phyloP scores from a whole-genome alignment of 1,140 invertebrate species.

The Drosophila pseudoobscura region DNA sequence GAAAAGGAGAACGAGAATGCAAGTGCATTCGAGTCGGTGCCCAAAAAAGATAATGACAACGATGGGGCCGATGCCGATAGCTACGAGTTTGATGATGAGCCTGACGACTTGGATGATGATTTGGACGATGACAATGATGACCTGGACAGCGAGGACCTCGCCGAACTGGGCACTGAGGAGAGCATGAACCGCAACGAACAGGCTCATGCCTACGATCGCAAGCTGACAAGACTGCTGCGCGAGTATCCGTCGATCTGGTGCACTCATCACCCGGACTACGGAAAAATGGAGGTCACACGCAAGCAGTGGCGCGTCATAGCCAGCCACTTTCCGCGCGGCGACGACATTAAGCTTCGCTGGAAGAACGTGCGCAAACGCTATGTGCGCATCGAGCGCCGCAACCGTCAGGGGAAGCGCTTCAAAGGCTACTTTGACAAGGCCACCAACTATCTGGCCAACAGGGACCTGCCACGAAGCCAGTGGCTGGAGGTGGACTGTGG shows the following conservation, averaged over 20 bases:
- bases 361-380: conserved; percentile 77
- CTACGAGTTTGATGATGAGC: conserved; percentile 29
- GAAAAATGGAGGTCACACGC: conserved; percentile 70
- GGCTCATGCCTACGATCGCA: conserved; percentile 74
- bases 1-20: conserved; percentile 13
- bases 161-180: conserved; percentile 60
- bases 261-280: conserved; percentile 74
- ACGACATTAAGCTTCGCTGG: conserved; percentile 75
- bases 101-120: conserved; percentile 42
- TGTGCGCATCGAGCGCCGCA: conserved; percentile 68
- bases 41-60: conserved; percentile 33
- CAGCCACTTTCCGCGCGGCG: conserved; percentile 70
- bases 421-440: conserved; percentile 81
- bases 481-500: conserved; percentile 71
- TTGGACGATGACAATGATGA: conserved; percentile 55
- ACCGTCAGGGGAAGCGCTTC: conserved; percentile 72
- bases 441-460: conserved; percentile 75
- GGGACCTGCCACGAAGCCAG: conserved; percentile 60
- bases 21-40: too few relatives aligned
- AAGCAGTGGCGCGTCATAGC: conserved; percentile 77
- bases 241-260: conserved; percentile 80
- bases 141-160: conserved; percentile 47
- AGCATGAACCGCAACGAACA: conserved; percentile 78
- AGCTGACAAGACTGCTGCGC: conserved; percentile 64
- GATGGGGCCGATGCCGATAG: conserved; percentile 38